Evolutionary conservation across 2,888 invertebrate species (phyloP), one percentile per base, ranked within the genome.

Genomic region (Drosophila vallismaia): DNA sequence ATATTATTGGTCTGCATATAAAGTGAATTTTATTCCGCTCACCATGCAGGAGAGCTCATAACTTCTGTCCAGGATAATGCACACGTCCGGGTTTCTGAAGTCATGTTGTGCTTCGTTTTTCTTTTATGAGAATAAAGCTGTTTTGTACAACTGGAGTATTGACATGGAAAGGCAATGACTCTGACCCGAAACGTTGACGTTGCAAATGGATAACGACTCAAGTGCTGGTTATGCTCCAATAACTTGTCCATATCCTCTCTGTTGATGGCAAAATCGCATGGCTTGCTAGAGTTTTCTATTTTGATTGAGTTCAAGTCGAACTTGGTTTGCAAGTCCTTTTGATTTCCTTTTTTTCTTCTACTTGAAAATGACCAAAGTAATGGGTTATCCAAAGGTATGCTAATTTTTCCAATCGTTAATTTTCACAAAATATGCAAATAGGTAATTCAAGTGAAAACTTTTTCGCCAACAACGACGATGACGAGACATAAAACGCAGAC

Each of bases 1-100:
- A 87, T 89, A 88, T 88, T 89, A 88, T 89, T 85, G 82, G 79
- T 77, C 73, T 80, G 77, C 76, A 79, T 83, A 86, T 82, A 88
- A 86, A 76, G 73, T 69, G 74, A 82, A 82, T 86, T 86, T 88
- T 88, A 88, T 86, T 79, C 58, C 19, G 0, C 48, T 48, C 51
- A 42, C 66, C 50, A 62, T 66, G 10, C 49, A 24, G 44, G 9
- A 9, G 45, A 49, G 64, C 69, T 68, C 67, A 69, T 69, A 68
- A 69, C 67, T 69, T 69, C 8, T 29, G 14, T 29, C 26, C 50
- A 14, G 45, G 71, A 53, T 67, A 69, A 67, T 69, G 67, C 70
- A 67, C 67, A 67, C 56, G 69, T 67, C 29, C 63, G n/a, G 42
- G 44, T 31, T 24, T 14, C 48, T 48, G 38, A n/a, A 12, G 12